Percentiles rank a stretch among this genome's conserved stretches.
These are phyloP conservation scores for Chelonia mydas DNA, from an alignment of 2,797 vertebrate genomes.

Conservation along the genomic window DNA sequence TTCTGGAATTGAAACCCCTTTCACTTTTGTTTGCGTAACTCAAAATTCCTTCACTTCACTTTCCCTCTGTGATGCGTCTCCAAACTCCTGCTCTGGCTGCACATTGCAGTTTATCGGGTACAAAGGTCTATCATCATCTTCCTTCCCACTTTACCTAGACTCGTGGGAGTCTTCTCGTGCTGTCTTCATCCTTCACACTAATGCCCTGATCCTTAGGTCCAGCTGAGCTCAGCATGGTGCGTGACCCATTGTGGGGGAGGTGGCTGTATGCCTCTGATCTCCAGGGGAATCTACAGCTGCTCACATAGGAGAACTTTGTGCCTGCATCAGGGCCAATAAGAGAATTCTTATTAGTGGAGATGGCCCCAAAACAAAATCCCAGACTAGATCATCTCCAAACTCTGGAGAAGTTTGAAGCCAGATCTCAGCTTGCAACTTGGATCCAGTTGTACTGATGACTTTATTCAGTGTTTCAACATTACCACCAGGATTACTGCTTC, in stretches of 20 bases:
- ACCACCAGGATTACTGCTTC: not conserved
- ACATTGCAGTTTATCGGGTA: conserved; percentile 61
- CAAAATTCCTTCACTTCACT: conserved; percentile 69
- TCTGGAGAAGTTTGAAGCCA: not conserved
- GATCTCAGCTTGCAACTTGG: not conserved
- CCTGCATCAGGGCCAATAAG: not conserved
- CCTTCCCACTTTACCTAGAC: not conserved
- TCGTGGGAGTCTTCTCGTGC: not conserved
- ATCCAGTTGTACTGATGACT: no score
- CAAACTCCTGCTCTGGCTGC: conserved; percentile 65
- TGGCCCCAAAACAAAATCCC: not conserved
- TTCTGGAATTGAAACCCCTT: conserved; percentile 67
- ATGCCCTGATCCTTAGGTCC: not conserved
- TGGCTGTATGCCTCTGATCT: not conserved
- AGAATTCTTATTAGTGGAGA: not conserved
- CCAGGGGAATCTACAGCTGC: not conserved
- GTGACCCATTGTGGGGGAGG: not conserved
- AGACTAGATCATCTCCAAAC: not conserved
- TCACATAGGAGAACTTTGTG: not conserved
- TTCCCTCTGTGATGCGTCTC: conserved; percentile 55
- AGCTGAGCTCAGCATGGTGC: not conserved
- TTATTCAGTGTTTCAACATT: not conserved
- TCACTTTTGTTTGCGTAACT: conserved; percentile 59
- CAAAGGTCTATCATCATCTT: not conserved
- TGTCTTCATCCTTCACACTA: not conserved